Percentiles rank a stretch among this genome's conserved stretches.
Conservation (phyloP, 2,797 vertebrate species). For the Sarcophilus harrisii region DNA sequence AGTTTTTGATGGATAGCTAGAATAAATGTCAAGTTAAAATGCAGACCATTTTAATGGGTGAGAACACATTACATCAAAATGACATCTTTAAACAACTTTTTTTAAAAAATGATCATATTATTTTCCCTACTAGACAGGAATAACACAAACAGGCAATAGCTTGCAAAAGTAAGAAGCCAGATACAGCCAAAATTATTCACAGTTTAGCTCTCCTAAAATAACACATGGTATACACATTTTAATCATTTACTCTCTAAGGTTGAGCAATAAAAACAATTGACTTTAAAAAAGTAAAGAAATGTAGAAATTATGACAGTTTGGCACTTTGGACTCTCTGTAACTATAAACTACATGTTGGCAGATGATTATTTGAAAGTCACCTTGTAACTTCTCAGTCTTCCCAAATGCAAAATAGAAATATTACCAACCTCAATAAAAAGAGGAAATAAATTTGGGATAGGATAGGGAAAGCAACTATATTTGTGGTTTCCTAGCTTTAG, state of each 20-base stretch:
- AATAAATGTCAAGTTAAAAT: conserved; percentile 84
- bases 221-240: background rate
- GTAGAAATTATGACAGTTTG: background rate
- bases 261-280: background rate
- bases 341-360: background rate
- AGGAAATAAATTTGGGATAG: background rate
- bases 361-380: conserved; percentile 3
- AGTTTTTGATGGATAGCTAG: conserved; percentile 98
- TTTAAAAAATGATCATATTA: conserved; percentile 65
- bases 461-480: background rate
- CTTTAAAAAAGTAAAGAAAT: background rate
- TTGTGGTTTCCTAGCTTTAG: background rate
- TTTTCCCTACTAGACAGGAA: conserved; percentile 76
- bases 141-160: conserved; percentile 64
- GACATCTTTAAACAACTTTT: conserved; percentile 78
- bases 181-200: background rate
- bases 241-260: background rate
- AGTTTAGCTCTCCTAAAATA: conserved; percentile 16
- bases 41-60: conserved; percentile 77
- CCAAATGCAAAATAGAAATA: conserved; percentile 30
- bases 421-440: background rate
- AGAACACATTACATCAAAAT: conserved; percentile 77
- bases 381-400: conserved; percentile 37
- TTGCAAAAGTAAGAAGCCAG: conserved; percentile 25
- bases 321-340: background rate